phyloP scores from a whole-genome alignment of 2,113 vertebrate genomes.

The Illadopsis cleaveri region DNA sequence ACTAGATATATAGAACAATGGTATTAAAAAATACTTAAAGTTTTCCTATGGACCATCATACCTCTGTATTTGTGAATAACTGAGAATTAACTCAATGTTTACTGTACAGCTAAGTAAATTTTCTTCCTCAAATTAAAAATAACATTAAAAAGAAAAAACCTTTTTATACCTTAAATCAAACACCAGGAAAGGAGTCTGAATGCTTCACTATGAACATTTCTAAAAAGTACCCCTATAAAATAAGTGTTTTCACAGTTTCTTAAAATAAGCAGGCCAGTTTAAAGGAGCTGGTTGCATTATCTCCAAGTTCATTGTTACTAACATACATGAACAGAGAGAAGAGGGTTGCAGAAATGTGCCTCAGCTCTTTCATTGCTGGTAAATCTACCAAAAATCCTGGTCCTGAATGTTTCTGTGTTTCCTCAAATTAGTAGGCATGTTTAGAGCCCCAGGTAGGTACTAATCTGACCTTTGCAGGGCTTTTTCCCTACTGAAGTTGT shows the following conservation, averaged over 20 bases:
- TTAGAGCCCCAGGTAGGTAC: not conserved
- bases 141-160: not conserved
- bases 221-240: not conserved
- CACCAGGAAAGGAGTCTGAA: not conserved
- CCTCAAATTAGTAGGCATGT: not conserved
- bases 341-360: not conserved
- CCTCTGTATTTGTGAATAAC: not conserved
- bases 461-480: not conserved
- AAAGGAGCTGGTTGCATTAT: not conserved
- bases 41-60: not conserved
- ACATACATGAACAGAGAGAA: rapidly evolving
- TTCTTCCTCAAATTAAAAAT: not conserved
- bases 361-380: not conserved
- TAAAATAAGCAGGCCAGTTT: not conserved
- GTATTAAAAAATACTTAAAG: not conserved
- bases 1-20: not conserved
- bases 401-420: not conserved
- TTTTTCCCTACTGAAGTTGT: not conserved
- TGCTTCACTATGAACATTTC: not conserved
- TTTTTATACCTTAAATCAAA: not conserved
- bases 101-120: not conserved
- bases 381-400: not conserved
- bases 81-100: not conserved
- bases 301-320: not conserved
- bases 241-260: not conserved